Evolutionary conservation across 1,140 invertebrate species (phyloP).

Genomic region (Colletes gigas): DNA sequence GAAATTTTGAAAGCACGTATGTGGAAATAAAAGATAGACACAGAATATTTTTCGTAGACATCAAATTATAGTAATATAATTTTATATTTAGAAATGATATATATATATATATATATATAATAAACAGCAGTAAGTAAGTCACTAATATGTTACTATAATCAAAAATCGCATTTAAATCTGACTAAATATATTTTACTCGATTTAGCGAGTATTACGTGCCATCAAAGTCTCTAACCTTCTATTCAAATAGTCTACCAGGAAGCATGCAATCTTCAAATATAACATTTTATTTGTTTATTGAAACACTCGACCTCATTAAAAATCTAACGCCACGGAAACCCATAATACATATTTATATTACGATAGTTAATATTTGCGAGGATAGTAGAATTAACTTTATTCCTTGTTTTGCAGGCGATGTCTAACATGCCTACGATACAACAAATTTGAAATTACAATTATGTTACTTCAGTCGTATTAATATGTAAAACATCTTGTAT

Average conservation of each 20-base stretch:
- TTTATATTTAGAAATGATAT: too few relatives aligned
- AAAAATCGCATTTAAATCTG: too few relatives aligned
- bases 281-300: background rate
- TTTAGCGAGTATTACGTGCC: too few relatives aligned
- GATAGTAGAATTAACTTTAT: background rate
- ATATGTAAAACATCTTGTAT: background rate
- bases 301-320: background rate
- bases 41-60: too few relatives aligned
- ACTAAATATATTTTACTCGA: too few relatives aligned
- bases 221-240: too few relatives aligned
- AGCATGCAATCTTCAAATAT: background rate
- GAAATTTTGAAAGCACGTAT: too few relatives aligned
- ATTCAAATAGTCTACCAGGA: background rate
- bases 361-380: background rate
- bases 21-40: too few relatives aligned
- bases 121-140: too few relatives aligned
- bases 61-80: too few relatives aligned
- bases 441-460: background rate
- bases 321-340: background rate
- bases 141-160: too few relatives aligned
- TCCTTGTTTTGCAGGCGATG: background rate
- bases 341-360: constrained; percentile 21
- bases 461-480: background rate
- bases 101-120: too few relatives aligned
- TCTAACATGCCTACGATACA: background rate